Percentiles rank a stretch among this genome's conserved stretches.
These are phyloP conservation scores for Heliothis subflexa DNA, from an alignment of 1,140 invertebrate species.

Conservation along the genomic window DNA sequence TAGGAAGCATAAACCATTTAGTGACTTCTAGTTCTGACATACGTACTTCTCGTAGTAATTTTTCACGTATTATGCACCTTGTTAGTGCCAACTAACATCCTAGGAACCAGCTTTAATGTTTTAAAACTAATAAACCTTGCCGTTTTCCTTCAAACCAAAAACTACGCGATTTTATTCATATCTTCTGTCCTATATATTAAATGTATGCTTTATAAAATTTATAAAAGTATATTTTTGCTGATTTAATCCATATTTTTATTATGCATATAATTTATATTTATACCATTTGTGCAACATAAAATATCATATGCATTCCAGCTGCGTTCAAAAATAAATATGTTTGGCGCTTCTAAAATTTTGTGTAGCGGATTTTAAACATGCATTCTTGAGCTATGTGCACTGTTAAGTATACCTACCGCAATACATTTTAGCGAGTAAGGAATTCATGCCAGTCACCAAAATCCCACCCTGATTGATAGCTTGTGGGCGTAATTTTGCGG, in stretches of 20 bases:
- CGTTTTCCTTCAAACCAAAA: constrained; percentile 1
- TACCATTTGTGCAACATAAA: background rate
- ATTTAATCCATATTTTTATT: too few species aligned
- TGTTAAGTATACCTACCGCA: background rate
- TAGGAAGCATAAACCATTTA: too few species aligned
- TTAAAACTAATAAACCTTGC: background rate
- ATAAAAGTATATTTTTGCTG: too few species aligned
- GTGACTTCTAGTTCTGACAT: too few species aligned
- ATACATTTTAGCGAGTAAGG: too few species aligned
- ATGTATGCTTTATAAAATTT: too few species aligned
- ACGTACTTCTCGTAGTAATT: too few species aligned
- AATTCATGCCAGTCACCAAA: background rate
- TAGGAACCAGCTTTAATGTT: too few species aligned
- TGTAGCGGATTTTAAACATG: constrained; percentile 24
- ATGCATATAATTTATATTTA: background rate
- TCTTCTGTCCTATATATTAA: too few species aligned
- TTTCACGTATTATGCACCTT: too few species aligned
- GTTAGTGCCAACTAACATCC: too few species aligned
- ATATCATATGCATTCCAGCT: background rate
- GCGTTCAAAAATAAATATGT: constrained; percentile 12
- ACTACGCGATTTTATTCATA: too few species aligned
- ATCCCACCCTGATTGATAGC: background rate
- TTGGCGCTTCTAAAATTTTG: constrained; percentile 9
- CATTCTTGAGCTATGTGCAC: constrained; percentile 3
- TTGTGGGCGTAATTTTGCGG: background rate